phyloP scores from a whole-genome alignment of 2,797 vertebrate genomes.

The Hephaestus fuliginosus region DNA sequence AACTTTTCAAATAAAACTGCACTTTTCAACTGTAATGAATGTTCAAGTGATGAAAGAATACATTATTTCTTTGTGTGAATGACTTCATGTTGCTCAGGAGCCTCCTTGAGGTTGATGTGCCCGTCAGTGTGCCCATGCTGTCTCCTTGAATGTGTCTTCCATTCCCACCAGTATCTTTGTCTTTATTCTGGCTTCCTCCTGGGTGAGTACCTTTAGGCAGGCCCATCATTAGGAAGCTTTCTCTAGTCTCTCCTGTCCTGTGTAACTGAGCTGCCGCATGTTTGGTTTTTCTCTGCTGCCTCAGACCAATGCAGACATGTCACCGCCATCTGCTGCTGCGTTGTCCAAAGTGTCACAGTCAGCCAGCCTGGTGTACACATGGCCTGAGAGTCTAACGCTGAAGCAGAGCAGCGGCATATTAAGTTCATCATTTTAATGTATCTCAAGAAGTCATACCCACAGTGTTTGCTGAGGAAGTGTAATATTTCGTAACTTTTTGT shows the following conservation, averaged over 20 bases:
- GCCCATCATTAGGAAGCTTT: slow-evolving; percentile 5
- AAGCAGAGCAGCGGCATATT: slow-evolving; percentile 14
- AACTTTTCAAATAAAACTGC: not conserved
- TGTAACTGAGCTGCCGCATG: slow-evolving; percentile 24
- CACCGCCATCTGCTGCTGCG: slow-evolving; percentile 59
- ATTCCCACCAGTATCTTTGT: not conserved
- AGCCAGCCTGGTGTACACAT: slow-evolving; percentile 13
- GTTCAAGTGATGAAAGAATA: not conserved
- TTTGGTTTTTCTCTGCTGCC: slow-evolving; percentile 28
- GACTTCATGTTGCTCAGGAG: not conserved
- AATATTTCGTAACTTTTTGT: not conserved
- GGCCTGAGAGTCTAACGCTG: slow-evolving; percentile 5
- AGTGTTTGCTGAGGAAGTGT: too few relatives aligned
- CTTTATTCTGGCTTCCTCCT: slow-evolving; percentile 13
- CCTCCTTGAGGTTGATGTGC: not conserved
- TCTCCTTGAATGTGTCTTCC: not conserved
- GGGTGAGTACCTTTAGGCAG: slow-evolving; percentile 2
- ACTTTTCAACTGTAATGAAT: not conserved
- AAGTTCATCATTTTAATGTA: not conserved
- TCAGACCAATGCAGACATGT: slow-evolving; percentile 50
- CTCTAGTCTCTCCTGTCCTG: slow-evolving; percentile 18
- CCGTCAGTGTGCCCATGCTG: not conserved
- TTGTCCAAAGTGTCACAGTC: slow-evolving; percentile 44
- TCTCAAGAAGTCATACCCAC: not conserved
- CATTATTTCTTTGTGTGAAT: not conserved